Evolutionary conservation across 2,888 invertebrate species (phyloP), one percentile per base, ranked within the genome.

Genomic region (Myopa testacea): DNA sequence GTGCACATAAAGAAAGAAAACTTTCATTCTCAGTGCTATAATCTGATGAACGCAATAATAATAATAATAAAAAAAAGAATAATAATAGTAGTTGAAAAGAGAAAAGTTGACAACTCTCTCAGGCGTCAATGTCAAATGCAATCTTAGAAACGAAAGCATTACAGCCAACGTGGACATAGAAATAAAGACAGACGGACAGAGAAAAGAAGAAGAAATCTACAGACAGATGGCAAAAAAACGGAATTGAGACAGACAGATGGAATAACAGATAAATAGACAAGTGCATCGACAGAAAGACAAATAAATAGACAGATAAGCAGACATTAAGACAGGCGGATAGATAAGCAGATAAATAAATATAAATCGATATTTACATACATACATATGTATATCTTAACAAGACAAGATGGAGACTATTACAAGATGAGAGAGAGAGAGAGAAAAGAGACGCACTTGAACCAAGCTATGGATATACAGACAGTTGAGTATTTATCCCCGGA

Each of bases 1-100:
- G 7, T 45, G 4, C 10, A 8, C 45, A 45, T 8, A 45, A 10
- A 45, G 55, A 6, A 3, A 5, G n/a, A 55, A 55, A 50, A 14
- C 50, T 50, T 50, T 50, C 50, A 50, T 50, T 50, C 14, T 14
- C 50, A 50, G 50, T 10, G 55, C 55, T 5, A 55, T 14, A 26
- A 74, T 45, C 73, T 73, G 65, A 74, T 74, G 45, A 65, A 74
- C 65, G 50, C 50, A 72, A 72, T 72, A 62, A 72, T n/a, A 62
- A 62, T 45, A 73, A 37, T 38, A 55, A 38, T 34, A 70, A 55
- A 60, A 40, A 58, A 4, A 63, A 26, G 1, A 50, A 14, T 50
- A 4, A 63, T 63, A 63, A 70, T 16, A 70, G 50, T 70, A 37
- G 38, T 52, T 55, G 52, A 50, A 52, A 34, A 50, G 52, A 26